These are phyloP conservation scores for Hycleus phaleratus DNA, from an alignment of 1,140 invertebrate species.

Conservation along the genomic window DNA sequence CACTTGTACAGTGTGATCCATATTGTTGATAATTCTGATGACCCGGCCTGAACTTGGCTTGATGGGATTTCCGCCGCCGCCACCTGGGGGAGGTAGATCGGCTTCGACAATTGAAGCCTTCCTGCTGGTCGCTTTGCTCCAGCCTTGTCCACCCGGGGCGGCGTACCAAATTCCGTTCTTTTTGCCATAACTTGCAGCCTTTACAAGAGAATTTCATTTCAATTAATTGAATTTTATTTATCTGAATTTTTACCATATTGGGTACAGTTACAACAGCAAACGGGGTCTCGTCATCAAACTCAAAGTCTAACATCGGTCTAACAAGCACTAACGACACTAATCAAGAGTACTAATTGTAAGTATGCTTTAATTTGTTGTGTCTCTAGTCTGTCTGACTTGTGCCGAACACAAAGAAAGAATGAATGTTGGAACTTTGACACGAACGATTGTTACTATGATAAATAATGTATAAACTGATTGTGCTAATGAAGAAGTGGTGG, in stretches of 20 bases:
- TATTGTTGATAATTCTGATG: constrained; percentile 85
- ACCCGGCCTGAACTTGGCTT: constrained; percentile 76
- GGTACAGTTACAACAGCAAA: constrained; percentile 36
- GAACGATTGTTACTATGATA: constrained; percentile 18
- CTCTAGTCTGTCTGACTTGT: not conserved
- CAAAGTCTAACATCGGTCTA: constrained; percentile 31
- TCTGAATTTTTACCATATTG: constrained; percentile 26
- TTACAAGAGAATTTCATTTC: constrained; percentile 3
- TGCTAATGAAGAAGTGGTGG: constrained; percentile 26
- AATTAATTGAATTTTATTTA: not conserved
- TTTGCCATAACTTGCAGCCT: constrained; percentile 80
- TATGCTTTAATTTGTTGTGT: not conserved
- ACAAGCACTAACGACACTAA: not conserved
- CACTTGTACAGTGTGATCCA: constrained; percentile 84
- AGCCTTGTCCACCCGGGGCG: constrained; percentile 52
- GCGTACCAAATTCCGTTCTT: constrained; percentile 82
- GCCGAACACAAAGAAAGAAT: constrained; percentile 14
- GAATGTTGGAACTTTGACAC: constrained; percentile 11
- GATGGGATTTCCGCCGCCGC: constrained; percentile 46
- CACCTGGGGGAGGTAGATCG: constrained; percentile 49
- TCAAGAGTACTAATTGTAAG: not conserved
- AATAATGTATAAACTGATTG: constrained; percentile 23
- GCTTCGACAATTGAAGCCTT: constrained; percentile 70
- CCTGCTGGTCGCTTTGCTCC: constrained; percentile 51
- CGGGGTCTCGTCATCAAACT: constrained; percentile 34